A percentile compares a stretch with the other conserved stretches of the same genome.
Conservation (phyloP, 2,888 invertebrate species). For the Chrysotoxum bicinctum region DNA sequence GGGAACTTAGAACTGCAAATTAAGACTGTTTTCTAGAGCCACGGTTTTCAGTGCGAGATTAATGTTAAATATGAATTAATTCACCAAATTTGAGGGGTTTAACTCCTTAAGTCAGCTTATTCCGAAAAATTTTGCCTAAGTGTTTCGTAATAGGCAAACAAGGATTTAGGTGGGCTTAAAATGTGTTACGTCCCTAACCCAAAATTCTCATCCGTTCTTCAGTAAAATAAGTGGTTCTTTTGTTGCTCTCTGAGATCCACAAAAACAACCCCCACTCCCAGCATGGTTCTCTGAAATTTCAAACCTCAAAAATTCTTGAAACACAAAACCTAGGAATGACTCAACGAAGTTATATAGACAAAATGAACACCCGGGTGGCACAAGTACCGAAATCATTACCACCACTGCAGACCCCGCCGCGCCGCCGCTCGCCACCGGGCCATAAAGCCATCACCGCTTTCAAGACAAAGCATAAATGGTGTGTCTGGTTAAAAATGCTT, state of each 20-base stretch:
- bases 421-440: too few relatives aligned
- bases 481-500: constrained; percentile 18
- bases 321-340: constrained; percentile 45
- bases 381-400: constrained; percentile 20
- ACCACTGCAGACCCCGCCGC: neutral
- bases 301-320: neutral
- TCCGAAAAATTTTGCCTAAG: too few relatives aligned
- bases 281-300: neutral
- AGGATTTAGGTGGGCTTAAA: too few relatives aligned
- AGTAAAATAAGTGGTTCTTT: neutral
- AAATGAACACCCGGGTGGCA: constrained; percentile 27
- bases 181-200: too few relatives aligned
- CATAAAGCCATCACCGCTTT: neutral
- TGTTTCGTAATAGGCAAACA: too few relatives aligned
- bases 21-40: too few relatives aligned
- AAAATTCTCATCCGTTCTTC: neutral
- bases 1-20: too few relatives aligned
- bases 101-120: too few relatives aligned
- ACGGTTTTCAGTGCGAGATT: too few relatives aligned
- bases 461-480: constrained; percentile 28
- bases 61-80: too few relatives aligned
- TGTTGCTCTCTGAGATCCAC: neutral
- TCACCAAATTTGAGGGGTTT: too few relatives aligned
- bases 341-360: constrained; percentile 14
- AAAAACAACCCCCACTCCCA: neutral